Evolutionary conservation across 2,888 invertebrate genomes (phyloP).

Genomic region (Leptinotarsa haldemani): DNA sequence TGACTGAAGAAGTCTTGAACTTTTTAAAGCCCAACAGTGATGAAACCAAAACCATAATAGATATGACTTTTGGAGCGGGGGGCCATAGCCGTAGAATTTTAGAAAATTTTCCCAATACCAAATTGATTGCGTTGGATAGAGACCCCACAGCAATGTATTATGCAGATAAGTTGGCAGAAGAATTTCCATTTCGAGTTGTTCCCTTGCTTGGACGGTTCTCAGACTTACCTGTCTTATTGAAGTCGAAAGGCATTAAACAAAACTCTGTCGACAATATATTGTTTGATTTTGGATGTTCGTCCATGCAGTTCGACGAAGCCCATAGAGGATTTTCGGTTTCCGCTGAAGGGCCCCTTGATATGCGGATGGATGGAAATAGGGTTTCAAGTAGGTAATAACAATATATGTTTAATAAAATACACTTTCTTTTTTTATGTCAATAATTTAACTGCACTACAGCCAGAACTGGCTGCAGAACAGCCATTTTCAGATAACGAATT

Average conservation of each 20-base stretch:
- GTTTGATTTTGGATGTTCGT: constrained; percentile 95
- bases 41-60: constrained; percentile 79
- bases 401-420: too few species aligned
- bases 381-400: constrained; percentile 70
- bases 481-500: too few species aligned
- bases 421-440: too few species aligned
- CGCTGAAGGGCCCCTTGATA: constrained; percentile 89
- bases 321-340: constrained; percentile 88
- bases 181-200: constrained; percentile 78
- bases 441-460: too few species aligned
- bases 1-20: constrained; percentile 77
- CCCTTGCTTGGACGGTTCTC: constrained; percentile 92
- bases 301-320: constrained; percentile 91
- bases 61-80: constrained; percentile 97
- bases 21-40: constrained; percentile 73
- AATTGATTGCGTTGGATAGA: constrained; percentile 85
- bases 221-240: constrained; percentile 79
- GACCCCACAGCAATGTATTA: constrained; percentile 83
- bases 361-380: constrained; percentile 91
- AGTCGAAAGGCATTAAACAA: constrained; percentile 69
- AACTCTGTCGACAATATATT: constrained; percentile 86
- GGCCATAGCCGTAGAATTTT: constrained; percentile 86
- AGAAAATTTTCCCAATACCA: constrained; percentile 72
- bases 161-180: constrained; percentile 73
- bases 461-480: too few species aligned